Evolutionary conservation across 2,888 invertebrate genomes (phyloP).

Genomic region (Coecobrya sp.): DNA sequence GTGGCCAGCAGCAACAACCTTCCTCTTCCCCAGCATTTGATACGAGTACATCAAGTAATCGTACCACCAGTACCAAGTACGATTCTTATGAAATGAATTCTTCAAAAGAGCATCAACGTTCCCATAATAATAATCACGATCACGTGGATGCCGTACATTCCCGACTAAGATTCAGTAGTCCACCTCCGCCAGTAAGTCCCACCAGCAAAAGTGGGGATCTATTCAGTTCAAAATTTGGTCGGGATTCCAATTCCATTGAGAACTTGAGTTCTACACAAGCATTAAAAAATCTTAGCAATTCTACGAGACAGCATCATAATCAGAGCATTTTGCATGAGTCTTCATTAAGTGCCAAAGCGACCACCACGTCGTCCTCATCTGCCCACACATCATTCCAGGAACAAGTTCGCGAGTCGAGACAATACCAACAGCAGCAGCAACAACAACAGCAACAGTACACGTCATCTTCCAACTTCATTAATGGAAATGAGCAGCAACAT

Average conservation of each 20-base stretch:
- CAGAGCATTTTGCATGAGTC: constrained; percentile 79
- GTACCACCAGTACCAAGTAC: constrained; percentile 77
- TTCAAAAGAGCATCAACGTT: constrained; percentile 43
- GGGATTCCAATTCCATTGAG: constrained; percentile 78
- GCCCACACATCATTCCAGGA: constrained; percentile 74
- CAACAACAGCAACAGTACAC: constrained; percentile 58
- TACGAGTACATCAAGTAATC: constrained; percentile 78
- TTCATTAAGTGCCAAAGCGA: constrained; percentile 84
- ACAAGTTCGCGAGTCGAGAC: constrained; percentile 66
- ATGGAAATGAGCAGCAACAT: constrained; percentile 50
- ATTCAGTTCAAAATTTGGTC: constrained; percentile 74
- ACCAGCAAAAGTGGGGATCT: constrained; percentile 66
- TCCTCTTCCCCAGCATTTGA: constrained; percentile 76
- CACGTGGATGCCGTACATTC: constrained; percentile 86
- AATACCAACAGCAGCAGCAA: constrained; percentile 65
- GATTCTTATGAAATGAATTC: constrained; percentile 74
- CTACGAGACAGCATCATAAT: constrained; percentile 80
- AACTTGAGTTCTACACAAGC: constrained; percentile 84
- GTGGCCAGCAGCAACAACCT: constrained; percentile 33
- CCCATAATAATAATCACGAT: constrained; percentile 75
- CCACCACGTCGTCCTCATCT: constrained; percentile 62
- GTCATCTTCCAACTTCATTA: constrained; percentile 45
- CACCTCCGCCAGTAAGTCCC: constrained; percentile 58
- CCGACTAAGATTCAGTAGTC: constrained; percentile 81
- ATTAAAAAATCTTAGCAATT: constrained; percentile 79